A percentile compares a stretch with the other conserved stretches of the same genome.
These are phyloP conservation scores for Temnothorax nylanderi DNA, from an alignment of 1,140 invertebrate species.

Conservation along the genomic window DNA sequence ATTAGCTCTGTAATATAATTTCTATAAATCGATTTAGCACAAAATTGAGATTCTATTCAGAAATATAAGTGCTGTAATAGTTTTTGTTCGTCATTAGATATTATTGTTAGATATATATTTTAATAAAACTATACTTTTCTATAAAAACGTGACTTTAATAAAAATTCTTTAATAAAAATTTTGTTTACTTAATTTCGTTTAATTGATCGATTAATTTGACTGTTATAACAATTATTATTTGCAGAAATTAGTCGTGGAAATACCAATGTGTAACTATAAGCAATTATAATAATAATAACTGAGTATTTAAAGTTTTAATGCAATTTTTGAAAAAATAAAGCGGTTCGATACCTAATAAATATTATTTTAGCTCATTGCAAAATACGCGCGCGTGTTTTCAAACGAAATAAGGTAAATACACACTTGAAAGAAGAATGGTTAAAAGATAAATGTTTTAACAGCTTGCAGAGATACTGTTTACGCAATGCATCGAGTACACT, in stretches of 20 bases:
- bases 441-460: neutral
- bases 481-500: neutral
- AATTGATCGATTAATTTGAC: neutral
- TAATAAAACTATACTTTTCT: neutral
- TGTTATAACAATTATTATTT: neutral
- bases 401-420: neutral
- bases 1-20: neutral
- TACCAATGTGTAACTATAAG: neutral
- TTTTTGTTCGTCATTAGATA: neutral
- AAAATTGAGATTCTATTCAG: neutral
- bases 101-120: neutral
- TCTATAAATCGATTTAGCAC: neutral
- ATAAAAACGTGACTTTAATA: neutral
- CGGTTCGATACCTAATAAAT: neutral
- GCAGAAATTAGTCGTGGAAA: neutral
- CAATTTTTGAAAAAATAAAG: neutral
- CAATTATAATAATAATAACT: neutral
- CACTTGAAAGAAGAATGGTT: neutral
- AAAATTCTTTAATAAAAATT: neutral
- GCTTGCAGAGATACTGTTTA: constrained; percentile 4
- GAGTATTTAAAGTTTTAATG: neutral
- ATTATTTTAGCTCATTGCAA: constrained; percentile 2
- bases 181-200: neutral
- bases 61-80: neutral
- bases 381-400: neutral